Base-by-base conservation (phyloP, 2,797 vertebrate genomes). In the Lophius americanus region DNA sequence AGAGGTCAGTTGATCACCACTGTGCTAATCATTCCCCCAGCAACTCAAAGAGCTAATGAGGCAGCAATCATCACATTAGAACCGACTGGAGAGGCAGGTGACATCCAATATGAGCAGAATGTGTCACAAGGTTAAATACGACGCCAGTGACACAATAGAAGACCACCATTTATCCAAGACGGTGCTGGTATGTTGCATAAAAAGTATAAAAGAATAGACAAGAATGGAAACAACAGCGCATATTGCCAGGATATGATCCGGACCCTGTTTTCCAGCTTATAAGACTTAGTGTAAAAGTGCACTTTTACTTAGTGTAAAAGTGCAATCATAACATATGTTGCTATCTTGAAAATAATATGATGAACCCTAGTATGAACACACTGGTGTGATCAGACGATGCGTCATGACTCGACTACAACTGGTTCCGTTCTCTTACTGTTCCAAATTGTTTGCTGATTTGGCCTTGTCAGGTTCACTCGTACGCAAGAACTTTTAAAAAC, bases 1-100 rank as follows among this genome's bases (percentile, higher is more conserved):
- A 60, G 41, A 75, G 81, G 79, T 88, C 75, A 82, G 49, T 56
- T 44, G 43, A 44, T 37, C 55, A 41, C 75, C 51, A 42, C 56
- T 69, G 43, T 52, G 56, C 60, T 10, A 5, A 67, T 66, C 55
- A 68, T 70, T 86, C 86, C 79, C 75, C 68, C 70, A 54, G 81
- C 66, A 83, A 88, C 74, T 82, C 55, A 81, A 69, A 75, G 76
- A 75, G 64, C 74, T 83, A 88, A 68, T 11, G 64, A 87, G 73
- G 79, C 85, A 74, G 80, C 55, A 78, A 71, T 86, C 87, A 92
- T 88, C 64, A 33, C 78, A 89, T 88, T 83, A 88, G 66, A 73
- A 78, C 68, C 67, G 72, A 72, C 73, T 70, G 75, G 68, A 57
- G 65, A 75, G 63, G 72, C 64, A 82, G 60, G 39, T 54, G 70